A percentile compares a stretch with the other conserved stretches of the same genome.
These are phyloP conservation scores for Drosophila sulfurigaster DNA, from an alignment of 1,140 invertebrate species.

Conservation along the genomic window DNA sequence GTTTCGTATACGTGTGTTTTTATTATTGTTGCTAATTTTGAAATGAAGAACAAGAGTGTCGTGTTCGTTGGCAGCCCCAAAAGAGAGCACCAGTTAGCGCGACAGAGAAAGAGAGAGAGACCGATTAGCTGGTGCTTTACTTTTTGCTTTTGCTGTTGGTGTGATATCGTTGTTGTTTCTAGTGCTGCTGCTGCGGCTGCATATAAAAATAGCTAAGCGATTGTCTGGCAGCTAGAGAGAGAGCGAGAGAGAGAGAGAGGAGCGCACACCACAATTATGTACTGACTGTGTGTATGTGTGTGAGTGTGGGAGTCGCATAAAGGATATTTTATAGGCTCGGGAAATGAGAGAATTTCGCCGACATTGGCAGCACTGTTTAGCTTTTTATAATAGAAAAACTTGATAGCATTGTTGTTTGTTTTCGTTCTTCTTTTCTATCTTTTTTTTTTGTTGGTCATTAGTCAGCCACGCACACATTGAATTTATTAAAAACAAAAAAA, in stretches of 20 bases:
- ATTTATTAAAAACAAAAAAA: slow-evolving; percentile 55
- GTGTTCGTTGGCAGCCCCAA: slow-evolving; percentile 32
- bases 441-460: slow-evolving; percentile 12
- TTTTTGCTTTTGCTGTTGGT: slow-evolving; percentile 16
- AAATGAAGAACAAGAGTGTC: slow-evolving; percentile 51
- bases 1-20: slow-evolving; percentile 51
- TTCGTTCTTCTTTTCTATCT: background rate
- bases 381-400: background rate
- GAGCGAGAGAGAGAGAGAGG: slow-evolving; percentile 2
- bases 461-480: slow-evolving; percentile 14
- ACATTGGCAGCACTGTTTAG: slow-evolving; percentile 17
- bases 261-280: slow-evolving; percentile 1
- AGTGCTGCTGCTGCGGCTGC: slow-evolving; percentile 28
- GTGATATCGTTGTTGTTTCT: slow-evolving; percentile 17
- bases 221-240: slow-evolving; percentile 29
- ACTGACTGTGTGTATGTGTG: slow-evolving; percentile 6
- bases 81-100: slow-evolving; percentile 20
- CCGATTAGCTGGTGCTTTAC: slow-evolving; percentile 15
- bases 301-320: slow-evolving; percentile 35
- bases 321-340: slow-evolving; percentile 40
- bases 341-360: slow-evolving; percentile 16
- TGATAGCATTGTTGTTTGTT: slow-evolving; percentile 18
- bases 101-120: background rate
- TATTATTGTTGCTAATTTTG: slow-evolving; percentile 74
- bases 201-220: slow-evolving; percentile 65